These are phyloP conservation scores for Coregonus clupeaformis DNA, from an alignment of 2,113 vertebrate genomes.

Conservation along the genomic window DNA sequence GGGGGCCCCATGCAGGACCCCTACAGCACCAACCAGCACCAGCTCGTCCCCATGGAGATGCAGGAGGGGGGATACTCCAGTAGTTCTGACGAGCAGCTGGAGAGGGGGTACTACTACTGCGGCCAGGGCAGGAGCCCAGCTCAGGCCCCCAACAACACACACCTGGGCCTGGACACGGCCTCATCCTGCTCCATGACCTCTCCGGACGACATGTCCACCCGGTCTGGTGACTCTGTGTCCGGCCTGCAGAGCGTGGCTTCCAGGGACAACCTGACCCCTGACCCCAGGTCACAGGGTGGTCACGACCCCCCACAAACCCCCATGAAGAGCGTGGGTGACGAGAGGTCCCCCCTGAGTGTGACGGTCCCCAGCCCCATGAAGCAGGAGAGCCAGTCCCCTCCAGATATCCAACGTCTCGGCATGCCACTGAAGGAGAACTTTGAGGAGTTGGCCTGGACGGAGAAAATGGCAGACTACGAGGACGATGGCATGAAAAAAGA, in stretches of 20 bases:
- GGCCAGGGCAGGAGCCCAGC: constrained; percentile 87
- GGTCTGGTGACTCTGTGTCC: constrained; percentile 86
- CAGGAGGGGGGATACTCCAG: constrained; percentile 92
- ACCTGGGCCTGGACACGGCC: constrained; percentile 85
- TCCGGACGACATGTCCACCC: constrained; percentile 88
- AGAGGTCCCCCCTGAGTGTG: constrained; percentile 82
- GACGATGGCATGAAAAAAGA: constrained; percentile 45
- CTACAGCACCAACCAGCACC: constrained; percentile 84
- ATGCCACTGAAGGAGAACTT: constrained; percentile 87
- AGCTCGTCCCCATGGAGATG: constrained; percentile 83
- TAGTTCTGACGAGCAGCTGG: constrained; percentile 91
- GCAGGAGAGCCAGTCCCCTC: constrained; percentile 86
- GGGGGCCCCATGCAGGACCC: constrained; percentile 83
- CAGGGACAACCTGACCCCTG: constrained; percentile 84
- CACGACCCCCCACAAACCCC: constrained; percentile 81
- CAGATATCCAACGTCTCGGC: constrained; percentile 83
- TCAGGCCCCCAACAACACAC: constrained; percentile 81
- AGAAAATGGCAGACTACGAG: constrained; percentile 63
- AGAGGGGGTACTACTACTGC: constrained; percentile 89
- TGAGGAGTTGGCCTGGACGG: constrained; percentile 76
- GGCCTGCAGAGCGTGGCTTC: constrained; percentile 81
- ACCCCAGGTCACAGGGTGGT: constrained; percentile 82
- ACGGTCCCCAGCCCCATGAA: constrained; percentile 84
- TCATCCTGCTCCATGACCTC: constrained; percentile 96
- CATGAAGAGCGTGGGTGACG: constrained; percentile 74